Evolutionary conservation across 2,113 vertebrate genomes (phyloP).

Genomic region (Lichenostomus cassidix): DNA sequence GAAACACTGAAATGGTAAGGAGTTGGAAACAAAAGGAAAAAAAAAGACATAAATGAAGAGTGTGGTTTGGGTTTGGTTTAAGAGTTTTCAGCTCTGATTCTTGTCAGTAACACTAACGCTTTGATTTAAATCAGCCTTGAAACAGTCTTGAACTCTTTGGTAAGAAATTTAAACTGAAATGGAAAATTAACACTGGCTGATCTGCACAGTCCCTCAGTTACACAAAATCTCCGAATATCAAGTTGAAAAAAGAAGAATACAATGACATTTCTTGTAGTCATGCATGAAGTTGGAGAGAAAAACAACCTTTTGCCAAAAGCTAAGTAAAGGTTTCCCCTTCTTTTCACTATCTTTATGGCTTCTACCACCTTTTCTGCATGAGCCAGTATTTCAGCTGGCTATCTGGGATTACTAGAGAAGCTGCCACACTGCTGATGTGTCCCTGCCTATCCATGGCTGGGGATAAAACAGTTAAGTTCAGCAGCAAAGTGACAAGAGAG

Average conservation of each 20-base stretch:
- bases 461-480: not conserved
- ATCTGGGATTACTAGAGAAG: not conserved
- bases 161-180: not conserved
- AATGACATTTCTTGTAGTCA: not conserved
- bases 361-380: not conserved
- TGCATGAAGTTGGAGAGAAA: not conserved
- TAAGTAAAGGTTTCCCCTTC: not conserved
- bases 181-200: not conserved
- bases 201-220: not conserved
- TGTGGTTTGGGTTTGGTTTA: not conserved
- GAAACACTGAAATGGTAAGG: not conserved
- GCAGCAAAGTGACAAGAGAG: not conserved
- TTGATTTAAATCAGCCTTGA: not conserved
- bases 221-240: not conserved
- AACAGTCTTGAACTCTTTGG: not conserved
- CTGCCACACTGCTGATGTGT: not conserved
- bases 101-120: not conserved
- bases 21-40: not conserved
- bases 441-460: not conserved
- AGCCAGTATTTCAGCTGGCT: not conserved
- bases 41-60: not conserved
- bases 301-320: not conserved
- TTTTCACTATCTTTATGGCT: not conserved
- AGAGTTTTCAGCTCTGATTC: not conserved
- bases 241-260: not conserved